Evolutionary conservation across 1,140 invertebrate species (phyloP), one percentile per base, ranked within the genome.

Genomic region (Bombus sylvicola): DNA sequence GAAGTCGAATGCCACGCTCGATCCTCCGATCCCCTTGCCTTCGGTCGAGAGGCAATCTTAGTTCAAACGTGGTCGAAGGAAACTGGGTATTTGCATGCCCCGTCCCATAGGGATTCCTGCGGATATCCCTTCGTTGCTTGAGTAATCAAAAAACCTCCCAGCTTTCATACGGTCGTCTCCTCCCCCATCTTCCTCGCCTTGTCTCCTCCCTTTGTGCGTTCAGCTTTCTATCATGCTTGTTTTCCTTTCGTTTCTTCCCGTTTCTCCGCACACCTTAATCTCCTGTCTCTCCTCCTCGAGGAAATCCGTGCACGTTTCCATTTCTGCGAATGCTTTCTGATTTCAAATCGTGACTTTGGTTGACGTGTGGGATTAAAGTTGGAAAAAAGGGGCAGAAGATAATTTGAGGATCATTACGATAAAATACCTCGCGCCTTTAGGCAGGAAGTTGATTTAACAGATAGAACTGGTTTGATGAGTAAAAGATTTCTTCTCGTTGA

Each of bases 71-170:
- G 86, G 39, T 77, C 73, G 81, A 88, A 82, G 81, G 62, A 74
- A 78, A 66, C 47, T 79, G n/a, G 87, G 85, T 91, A 90, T 91
- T 91, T 91, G 89, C 87, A 87, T 88, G 84, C 39, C 57, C 34
- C 73, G 77, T 77, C 83, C 74, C 87, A 59, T 8, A 74, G 69
- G 83, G 69, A 90, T 89, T 84, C 59, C 28, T 62, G 59, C 66
- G 80, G 87, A 87, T 86, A 90, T 84, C 81, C 57, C 80, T 75
- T 78, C 68, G 80, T 81, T 78, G 81, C 73, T 73, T 71, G 80
- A 80, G 74, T 90, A 91, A 90, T 90, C 89, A 90, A 86, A 90
- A 91, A 64, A 93, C 84, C 71, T 89, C 84, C 66, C n/a, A 72
- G 72, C 71, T 86, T 81, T 53, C 47, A 53, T 53, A 53, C 47